A percentile compares a stretch with the other conserved stretches of the same genome.
phyloP scores from a whole-genome alignment of 2,113 vertebrate genomes.

The Phasianus colchicus region DNA sequence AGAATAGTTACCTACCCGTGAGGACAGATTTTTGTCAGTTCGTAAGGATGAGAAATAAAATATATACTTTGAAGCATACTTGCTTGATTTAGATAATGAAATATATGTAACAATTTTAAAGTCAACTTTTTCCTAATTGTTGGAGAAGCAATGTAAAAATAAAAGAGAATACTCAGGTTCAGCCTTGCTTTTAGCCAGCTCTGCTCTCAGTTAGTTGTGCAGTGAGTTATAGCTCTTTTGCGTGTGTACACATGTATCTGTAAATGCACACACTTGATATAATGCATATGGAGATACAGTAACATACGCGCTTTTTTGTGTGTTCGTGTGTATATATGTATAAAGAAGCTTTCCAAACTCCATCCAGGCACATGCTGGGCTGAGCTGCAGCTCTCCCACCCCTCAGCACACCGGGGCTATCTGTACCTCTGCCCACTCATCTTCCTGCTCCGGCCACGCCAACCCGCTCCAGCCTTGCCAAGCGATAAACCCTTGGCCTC shows the following conservation, averaged over 20 bases:
- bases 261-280: background rate
- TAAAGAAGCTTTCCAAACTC: background rate
- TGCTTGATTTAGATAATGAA: background rate
- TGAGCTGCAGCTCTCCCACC: background rate
- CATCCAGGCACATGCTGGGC: background rate
- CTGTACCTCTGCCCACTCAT: background rate
- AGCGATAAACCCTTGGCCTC: slow-evolving; percentile 74
- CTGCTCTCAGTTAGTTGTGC: background rate
- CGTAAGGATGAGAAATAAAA: background rate
- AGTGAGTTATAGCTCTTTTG: background rate
- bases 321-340: rapidly evolving
- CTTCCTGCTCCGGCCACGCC: slow-evolving; percentile 48
- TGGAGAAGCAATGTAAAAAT: background rate
- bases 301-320: background rate
- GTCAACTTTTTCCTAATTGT: background rate
- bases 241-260: rapidly evolving
- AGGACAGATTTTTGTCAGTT: background rate
- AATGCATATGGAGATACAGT: background rate
- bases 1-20: background rate
- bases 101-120: background rate
- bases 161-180: background rate
- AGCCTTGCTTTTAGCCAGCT: background rate
- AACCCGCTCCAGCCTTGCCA: background rate
- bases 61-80: background rate
- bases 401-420: slow-evolving; percentile 3